Evolutionary conservation across 2,113 vertebrate species (phyloP), one percentile per base, ranked within the genome.

Genomic region (Cryptomyrus ogoouensis): DNA sequence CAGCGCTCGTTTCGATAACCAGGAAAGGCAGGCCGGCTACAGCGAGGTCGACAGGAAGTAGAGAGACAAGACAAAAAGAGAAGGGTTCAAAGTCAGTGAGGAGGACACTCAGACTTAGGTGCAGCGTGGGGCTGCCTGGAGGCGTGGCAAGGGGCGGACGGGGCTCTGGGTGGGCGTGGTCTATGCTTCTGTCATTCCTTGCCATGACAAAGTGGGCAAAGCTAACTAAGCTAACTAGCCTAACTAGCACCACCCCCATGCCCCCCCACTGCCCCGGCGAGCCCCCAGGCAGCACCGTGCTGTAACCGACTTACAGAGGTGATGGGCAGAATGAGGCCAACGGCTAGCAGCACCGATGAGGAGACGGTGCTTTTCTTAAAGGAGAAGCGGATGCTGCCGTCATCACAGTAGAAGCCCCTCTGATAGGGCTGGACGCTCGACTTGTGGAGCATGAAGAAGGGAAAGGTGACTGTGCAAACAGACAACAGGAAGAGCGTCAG

Each of bases 1-100:
- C 97, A 96, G 97, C 97, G 97, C 98, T 99, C 50, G 98, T 98
- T 96, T 99, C 98, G 90, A 99, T 99, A 95, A 99, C 98, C 96
- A 99, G 96, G 96, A 99, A 99, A 93, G 98, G 98, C 93, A 99
- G 96, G 94, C 96, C 97, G 90, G 98, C 98, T 99, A 96, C 93
- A 94, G 92, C 93, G 88, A 93, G 90, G 93, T 92, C 91, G 88
- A 95, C 94, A 95, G 9, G 92, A 91, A 95, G 92, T 93, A 92
- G 93, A 77, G 47, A 70, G 90, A 70, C n/a, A 66, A 66, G 62
- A 70, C 62, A 70, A 70, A 89, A 86, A 88, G 93, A 92, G 92
- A 31, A 80, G 90, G 88, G 93, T 39, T 94, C 92, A 92, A 90
- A 93, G 95, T 95, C 92, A 91, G 92, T 92, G 91, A 95, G 94